Evolutionary conservation across 2,888 invertebrate species (phyloP).

Genomic region (Aphidius colemani): DNA sequence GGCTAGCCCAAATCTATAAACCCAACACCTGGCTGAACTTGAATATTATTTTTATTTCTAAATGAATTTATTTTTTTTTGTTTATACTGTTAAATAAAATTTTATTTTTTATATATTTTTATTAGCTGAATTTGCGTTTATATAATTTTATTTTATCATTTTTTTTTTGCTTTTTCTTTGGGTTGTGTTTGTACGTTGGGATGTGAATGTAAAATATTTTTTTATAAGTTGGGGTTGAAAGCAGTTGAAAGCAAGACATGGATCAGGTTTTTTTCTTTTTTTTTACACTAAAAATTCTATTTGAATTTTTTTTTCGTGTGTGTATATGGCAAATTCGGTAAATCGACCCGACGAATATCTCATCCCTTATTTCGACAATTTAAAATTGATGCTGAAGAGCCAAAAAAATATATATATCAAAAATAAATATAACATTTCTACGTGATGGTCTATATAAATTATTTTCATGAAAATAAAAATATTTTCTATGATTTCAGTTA

Average conservation of each 20-base stretch:
- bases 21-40: conserved; percentile 30
- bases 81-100: neutral
- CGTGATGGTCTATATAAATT: neutral
- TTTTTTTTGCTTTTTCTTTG: neutral
- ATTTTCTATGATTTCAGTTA: too few species aligned
- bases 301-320: conserved; percentile 38
- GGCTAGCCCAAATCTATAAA: conserved; percentile 42
- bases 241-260: conserved; percentile 4
- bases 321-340: conserved; percentile 45
- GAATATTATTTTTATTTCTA: neutral
- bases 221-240: conserved; percentile 16
- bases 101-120: conserved; percentile 6
- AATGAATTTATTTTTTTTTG: conserved; percentile 1
- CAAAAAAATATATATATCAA: neutral
- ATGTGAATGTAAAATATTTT: neutral
- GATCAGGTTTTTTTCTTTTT: neutral
- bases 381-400: neutral
- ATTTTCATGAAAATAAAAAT: too few species aligned
- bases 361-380: conserved; percentile 10
- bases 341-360: conserved; percentile 16
- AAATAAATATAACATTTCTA: neutral
- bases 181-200: neutral
- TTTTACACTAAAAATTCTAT: conserved; percentile 52
- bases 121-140: too few species aligned
- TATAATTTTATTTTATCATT: neutral